These are phyloP conservation scores for Trichomycterus rosablanca DNA, from an alignment of 2,113 vertebrate species.

Conservation along the genomic window DNA sequence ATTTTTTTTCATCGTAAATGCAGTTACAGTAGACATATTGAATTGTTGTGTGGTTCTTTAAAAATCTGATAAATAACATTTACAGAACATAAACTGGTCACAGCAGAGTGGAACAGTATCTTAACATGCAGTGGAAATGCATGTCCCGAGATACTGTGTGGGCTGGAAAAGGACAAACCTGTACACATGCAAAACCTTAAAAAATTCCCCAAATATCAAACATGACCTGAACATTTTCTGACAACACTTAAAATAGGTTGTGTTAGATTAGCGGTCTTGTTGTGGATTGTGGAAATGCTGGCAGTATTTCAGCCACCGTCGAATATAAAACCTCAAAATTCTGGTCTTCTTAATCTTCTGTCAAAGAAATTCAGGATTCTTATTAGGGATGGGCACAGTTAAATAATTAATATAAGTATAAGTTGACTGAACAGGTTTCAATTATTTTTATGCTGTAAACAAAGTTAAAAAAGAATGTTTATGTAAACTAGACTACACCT, in stretches of 20 bases:
- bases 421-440: no score
- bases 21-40: slow-evolving; percentile 63
- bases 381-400: no score
- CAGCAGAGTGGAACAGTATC: slow-evolving; percentile 39
- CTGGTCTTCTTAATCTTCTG: no score
- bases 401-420: no score
- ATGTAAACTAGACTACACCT: no score
- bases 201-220: no score
- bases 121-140: slow-evolving; percentile 44
- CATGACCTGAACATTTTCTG: slow-evolving; percentile 31
- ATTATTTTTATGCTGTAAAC: no score
- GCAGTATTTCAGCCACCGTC: slow-evolving; percentile 23
- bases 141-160: slow-evolving; percentile 28
- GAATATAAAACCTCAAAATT: slow-evolving; percentile 17
- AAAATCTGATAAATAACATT: slow-evolving; percentile 67
- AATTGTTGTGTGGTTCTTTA: slow-evolving; percentile 58
- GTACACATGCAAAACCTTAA: slow-evolving; percentile 36
- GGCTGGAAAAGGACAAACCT: slow-evolving; percentile 27
- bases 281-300: slow-evolving; percentile 5
- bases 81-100: slow-evolving; percentile 42
- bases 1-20: slow-evolving; percentile 64
- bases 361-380: no score
- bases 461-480: no score
- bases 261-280: not conserved
- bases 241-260: slow-evolving; percentile 9